Base-by-base conservation (phyloP, 2,113 vertebrate species). In the Plecotus auritus region DNA sequence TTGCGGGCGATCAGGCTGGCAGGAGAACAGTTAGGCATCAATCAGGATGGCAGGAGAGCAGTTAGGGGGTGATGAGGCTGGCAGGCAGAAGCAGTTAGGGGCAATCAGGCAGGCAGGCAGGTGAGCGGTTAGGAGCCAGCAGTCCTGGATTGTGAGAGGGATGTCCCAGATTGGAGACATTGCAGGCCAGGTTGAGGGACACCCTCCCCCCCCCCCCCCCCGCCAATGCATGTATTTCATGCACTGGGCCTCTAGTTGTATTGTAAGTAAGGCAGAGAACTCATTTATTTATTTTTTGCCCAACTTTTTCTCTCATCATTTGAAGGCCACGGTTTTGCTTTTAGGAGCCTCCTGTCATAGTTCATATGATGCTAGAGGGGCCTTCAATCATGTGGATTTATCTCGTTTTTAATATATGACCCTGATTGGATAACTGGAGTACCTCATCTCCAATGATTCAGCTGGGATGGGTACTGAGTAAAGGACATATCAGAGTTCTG, bases 161-260 rank as follows among this genome's bases (percentile, higher is more conserved):
- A 20, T 20, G 14, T 54, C 51, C 51, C 51, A 54, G 17, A 54
- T 54, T 54, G 18, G 51, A 49, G 51, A 54, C 18, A 18, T 18
- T 54, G 18, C 17, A 54, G 51, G 51, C 18, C 7, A 6, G 51
- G 7, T 54, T 54, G 51, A 54, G 51, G 18, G 6, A 22, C 18
- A 54, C 51, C 1, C 49, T 5, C 0, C 49, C 51, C 17, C 0
- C 49, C 51, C 51, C 51, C 6, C 1, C 0, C 49, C 51, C 51
- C 51, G 1, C 1, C 47, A 4, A 3, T 54, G 51, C 51, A 54
- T 2, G 18, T 6, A 54, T 54, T 54, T 54, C 16, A 7, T 54
- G 51, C 51, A 54, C 18, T 0, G 18, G 51, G 18, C 51, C 51
- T 54, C 51, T 54, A 54, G 51, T 54, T 78, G 80, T 26, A 20